Conservation (phyloP, 2,797 vertebrate species). For the Sebastes minor region DNA sequence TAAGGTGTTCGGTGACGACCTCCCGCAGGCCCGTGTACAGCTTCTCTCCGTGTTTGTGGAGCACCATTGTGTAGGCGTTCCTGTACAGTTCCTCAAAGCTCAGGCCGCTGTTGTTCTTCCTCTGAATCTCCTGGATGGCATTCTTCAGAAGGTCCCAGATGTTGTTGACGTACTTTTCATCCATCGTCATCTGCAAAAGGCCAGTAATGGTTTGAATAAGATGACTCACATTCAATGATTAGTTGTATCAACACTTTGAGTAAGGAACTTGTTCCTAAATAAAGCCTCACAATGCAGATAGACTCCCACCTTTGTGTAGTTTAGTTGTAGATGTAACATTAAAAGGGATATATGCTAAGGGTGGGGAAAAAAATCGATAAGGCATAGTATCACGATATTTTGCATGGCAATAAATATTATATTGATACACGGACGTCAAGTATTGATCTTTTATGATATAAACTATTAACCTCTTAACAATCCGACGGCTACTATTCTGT, state of each 20-base stretch:
- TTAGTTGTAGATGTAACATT: background rate
- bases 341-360: background rate
- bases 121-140: constrained; percentile 99
- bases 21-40: constrained; percentile 97
- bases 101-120: constrained; percentile 98
- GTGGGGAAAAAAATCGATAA: too few species aligned
- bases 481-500: too few species aligned
- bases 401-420: too few species aligned
- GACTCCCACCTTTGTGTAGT: background rate
- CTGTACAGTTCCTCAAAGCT: constrained; percentile 99
- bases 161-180: constrained; percentile 99
- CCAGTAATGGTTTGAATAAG: background rate
- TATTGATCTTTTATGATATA: too few species aligned
- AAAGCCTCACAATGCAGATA: background rate
- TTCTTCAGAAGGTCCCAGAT: constrained; percentile 99
- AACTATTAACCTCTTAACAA: too few species aligned
- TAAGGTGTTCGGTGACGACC: constrained; percentile 98
- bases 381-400: too few species aligned
- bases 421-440: too few species aligned
- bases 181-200: constrained; percentile 95
- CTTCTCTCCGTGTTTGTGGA: constrained; percentile 99
- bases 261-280: background rate
- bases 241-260: background rate
- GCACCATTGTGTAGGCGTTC: constrained; percentile 99
- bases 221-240: background rate